Evolutionary conservation across 2,888 invertebrate species (phyloP).

Genomic region (Zygothrica quintamaculata): DNA sequence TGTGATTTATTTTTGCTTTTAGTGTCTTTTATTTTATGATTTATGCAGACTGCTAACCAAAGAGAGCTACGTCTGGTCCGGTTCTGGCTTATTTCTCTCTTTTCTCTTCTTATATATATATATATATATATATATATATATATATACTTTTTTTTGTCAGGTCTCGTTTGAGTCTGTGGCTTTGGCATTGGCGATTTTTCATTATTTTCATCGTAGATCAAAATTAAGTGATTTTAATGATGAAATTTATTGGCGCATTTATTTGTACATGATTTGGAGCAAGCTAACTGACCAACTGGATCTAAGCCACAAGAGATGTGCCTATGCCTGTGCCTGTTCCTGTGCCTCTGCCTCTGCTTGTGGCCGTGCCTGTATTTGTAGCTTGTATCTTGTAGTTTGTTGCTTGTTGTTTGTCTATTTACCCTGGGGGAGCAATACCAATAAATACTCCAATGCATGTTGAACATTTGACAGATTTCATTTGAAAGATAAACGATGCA

Average conservation of each 20-base stretch:
- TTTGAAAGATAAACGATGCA: conserved; percentile 39
- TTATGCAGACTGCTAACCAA: conserved; percentile 56
- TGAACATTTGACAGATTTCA: conserved; percentile 58
- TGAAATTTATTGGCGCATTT: conserved; percentile 71
- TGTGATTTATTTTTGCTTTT: conserved; percentile 77
- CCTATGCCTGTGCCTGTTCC: background rate
- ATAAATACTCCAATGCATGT: conserved; percentile 48
- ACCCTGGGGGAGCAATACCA: conserved; percentile 39
- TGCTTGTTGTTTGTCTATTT: too few relatives aligned
- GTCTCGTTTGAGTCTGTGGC: conserved; percentile 13
- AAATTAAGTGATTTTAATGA: conserved; percentile 74
- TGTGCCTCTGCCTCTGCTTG: conserved; percentile 7
- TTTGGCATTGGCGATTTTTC: conserved; percentile 61
- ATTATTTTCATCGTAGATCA: conserved; percentile 69
- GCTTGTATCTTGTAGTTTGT: too few relatives aligned
- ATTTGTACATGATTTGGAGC: conserved; percentile 61
- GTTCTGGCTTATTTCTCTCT: conserved; percentile 1
- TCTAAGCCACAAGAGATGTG: conserved; percentile 7
- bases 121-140: conserved; percentile 11
- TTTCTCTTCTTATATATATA: background rate
- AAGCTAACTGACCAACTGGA: conserved; percentile 17
- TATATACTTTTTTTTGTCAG: conserved; percentile 3
- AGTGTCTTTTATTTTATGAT: conserved; percentile 78
- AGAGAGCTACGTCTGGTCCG: conserved; percentile 28
- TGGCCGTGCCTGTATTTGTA: too few relatives aligned